Base-by-base conservation (phyloP, 2,113 vertebrate species). In the Stigmatopora nigra region DNA sequence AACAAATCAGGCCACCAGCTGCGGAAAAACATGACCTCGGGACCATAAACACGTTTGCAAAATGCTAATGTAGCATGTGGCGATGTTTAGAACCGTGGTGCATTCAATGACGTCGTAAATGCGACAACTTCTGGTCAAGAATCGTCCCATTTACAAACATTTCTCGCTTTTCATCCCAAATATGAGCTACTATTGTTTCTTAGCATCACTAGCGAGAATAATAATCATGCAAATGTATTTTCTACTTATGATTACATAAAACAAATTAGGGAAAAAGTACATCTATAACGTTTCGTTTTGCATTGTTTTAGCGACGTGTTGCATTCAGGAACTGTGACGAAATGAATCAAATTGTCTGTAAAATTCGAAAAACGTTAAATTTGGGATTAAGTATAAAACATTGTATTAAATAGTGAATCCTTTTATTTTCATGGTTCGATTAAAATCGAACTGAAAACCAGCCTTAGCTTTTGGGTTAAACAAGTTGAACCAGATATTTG, bases 1-100 rank as follows among this genome's bases (percentile, higher is more conserved):
- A 16, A 15, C 5, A 31, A 31, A 7, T 25, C 14, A 56, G 6
- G 53, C 5, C 53, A 56, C 2, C 0, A 5, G 22, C 22, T 31
- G 0, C 0, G 2, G 22, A 20, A 20, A 41, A 46, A 22, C n/a
- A 46, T 20, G 44, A 13, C 10, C 7, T 19, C 10, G 22, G 2
- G 1, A 41, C 5, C 9, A 17, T 11, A 25, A 44, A 15, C 2
- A 19, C 12, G 38, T 45, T 46, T 7, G 16, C 10, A 15, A n/a
- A 6, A 61, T 7, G 47, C 6, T n/a, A 7, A 36, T 51, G 17
- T 41, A 8, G 53, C n/a, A 2, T 41, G 70, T 6, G 31, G 25
- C 22, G 69, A 65, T 86, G 77, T 88, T 88, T 83, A 88, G 77
- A 25, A 69, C 25, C 13, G 17, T 31, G 84, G 0, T 0, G 20